Evolutionary conservation across 2,797 vertebrate genomes (phyloP).

Genomic region (Heliangelus exortis): DNA sequence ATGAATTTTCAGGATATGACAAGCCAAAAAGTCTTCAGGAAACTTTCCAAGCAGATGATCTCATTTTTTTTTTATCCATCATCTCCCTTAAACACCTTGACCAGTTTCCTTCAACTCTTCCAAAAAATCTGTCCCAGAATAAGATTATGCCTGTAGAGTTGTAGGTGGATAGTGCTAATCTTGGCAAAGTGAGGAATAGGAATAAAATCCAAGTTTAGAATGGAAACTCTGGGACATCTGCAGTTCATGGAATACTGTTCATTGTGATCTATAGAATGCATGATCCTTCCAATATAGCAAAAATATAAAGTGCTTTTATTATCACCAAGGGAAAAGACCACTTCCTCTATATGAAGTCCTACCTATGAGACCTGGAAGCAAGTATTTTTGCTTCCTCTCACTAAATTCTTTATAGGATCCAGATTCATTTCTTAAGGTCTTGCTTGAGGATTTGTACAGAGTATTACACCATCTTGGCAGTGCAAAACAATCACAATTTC

Average conservation of each 20-base stretch:
- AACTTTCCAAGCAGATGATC: constrained; percentile 59
- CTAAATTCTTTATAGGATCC: constrained; percentile 33
- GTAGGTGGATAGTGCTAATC: constrained; percentile 43
- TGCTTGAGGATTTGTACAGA: not conserved
- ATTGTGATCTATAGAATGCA: not conserved
- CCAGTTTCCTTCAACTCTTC: constrained; percentile 58
- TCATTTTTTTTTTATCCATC: constrained; percentile 38
- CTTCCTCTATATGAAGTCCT: constrained; percentile 5
- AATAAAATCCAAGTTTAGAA: constrained; percentile 18
- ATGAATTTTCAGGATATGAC: constrained; percentile 50
- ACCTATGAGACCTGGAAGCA: not conserved
- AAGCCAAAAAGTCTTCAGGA: constrained; percentile 43
- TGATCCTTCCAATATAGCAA: constrained; percentile 29
- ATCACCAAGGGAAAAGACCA: not conserved
- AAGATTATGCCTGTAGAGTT: constrained; percentile 45
- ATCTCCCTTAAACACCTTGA: constrained; percentile 64
- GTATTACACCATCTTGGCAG: not conserved
- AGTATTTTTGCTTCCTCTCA: constrained; percentile 21
- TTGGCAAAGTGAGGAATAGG: constrained; percentile 23
- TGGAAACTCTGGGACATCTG: constrained; percentile 44
- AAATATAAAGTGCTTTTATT: constrained; percentile 30
- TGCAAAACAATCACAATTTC: not conserved
- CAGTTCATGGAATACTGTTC: not conserved
- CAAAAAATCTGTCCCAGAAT: constrained; percentile 52
- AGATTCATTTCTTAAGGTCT: constrained; percentile 27